Percentiles rank a stretch among this genome's conserved stretches.
phyloP scores from a whole-genome alignment of 35 echinoderm and acorn worm species.

The Heliocidaris erythrogramma region DNA sequence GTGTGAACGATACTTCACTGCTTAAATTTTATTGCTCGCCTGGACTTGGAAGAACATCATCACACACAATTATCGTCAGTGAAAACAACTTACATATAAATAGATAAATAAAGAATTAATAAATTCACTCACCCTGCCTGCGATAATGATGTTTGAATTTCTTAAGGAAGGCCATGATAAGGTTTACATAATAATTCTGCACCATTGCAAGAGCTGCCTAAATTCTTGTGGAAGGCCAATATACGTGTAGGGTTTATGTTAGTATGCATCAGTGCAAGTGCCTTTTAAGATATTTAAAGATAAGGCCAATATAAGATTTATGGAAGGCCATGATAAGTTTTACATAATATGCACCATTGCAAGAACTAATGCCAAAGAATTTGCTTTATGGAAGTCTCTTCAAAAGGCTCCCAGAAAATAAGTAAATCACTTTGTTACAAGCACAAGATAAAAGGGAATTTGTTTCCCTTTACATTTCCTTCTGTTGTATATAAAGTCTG shows the following conservation, averaged over 20 bases:
- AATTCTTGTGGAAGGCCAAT: background rate
- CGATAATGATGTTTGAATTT: background rate
- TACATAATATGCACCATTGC: background rate
- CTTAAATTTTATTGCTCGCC: background rate
- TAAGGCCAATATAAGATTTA: background rate
- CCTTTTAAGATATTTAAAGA: background rate
- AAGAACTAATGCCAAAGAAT: background rate
- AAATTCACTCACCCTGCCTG: background rate
- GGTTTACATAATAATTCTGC: background rate
- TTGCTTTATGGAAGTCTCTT: background rate
- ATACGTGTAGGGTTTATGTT: background rate
- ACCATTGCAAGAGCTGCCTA: background rate
- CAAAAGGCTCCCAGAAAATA: background rate
- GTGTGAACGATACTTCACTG: background rate
- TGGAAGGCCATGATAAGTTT: background rate
- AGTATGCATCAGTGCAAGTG: background rate
- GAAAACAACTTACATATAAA: background rate
- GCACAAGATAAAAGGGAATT: too few species aligned
- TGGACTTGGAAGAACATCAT: background rate
- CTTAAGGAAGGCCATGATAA: background rate
- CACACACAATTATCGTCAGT: background rate
- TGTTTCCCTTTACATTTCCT: background rate
- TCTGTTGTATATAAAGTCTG: background rate
- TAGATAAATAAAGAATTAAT: background rate
- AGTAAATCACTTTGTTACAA: background rate